Base-by-base conservation (phyloP, 2,888 invertebrate species). In the Metallyticus violacea region DNA sequence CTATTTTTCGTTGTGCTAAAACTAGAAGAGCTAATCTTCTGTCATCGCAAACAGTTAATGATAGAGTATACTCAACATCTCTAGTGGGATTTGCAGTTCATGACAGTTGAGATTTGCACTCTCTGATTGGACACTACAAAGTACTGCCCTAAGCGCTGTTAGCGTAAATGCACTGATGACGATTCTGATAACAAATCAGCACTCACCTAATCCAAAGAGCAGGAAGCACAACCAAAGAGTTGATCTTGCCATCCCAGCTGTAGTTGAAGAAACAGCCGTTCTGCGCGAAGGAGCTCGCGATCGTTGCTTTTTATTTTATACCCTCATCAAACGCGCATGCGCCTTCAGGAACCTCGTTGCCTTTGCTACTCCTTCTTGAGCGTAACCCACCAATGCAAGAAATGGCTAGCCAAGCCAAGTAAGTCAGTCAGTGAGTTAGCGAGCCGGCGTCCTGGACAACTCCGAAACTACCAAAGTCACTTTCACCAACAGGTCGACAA, bases 121-220 rank as follows among this genome's bases (percentile, higher is more conserved):
- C 22, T 62, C 40, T 62, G 40, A 15, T 62, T 62, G 15, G 15
- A 62, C 15, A 22, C 6, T 4, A 15, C 3, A 9, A 62, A 22
- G n/a, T n/a, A n/a, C n/a, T n/a, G n/a, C n/a, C n/a, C n/a, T n/a
- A n/a, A n/a, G n/a, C n/a, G n/a, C n/a, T n/a, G n/a, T n/a, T n/a
- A n/a, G 40, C 22, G 15, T 15, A 15, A 22, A 15, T 62, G 9
- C 15, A 15, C 15, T 62, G 40, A 62, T 62, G 40, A 62, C 15
- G 3, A 15, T 4, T 15, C 40, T 62, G 40, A 15, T 15, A 9
- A 62, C 22, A 62, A 40, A 26, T 7, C 25, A 27, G 6, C 91
- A 93, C 93, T 93, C 90, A 93, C 93, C 93, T 89, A 92, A 91
- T 90, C 91, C 92, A 90, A 92, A 91, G 90, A 93, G 91, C 90